Percentiles rank a stretch among this genome's conserved stretches.
Evolutionary conservation across 2,113 vertebrate genomes (phyloP).

Genomic region (Thalassarche chlororhynchos): DNA sequence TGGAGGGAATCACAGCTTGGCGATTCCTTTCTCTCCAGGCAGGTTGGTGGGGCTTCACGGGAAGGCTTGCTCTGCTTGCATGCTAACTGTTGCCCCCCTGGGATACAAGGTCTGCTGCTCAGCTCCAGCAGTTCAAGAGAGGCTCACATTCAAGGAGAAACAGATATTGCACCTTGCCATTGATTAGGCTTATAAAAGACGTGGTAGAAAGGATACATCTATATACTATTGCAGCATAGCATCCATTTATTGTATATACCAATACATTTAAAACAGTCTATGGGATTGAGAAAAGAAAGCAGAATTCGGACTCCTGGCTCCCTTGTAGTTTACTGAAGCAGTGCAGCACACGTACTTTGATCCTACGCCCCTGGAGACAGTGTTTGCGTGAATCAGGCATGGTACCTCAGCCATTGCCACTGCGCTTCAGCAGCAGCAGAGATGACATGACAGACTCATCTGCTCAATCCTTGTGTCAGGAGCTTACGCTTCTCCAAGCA

Average conservation of each 20-base stretch:
- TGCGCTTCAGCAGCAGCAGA: rapidly evolving
- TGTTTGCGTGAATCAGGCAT: rapidly evolving
- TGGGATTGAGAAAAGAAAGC: background rate
- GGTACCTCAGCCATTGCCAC: background rate
- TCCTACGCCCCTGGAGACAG: background rate
- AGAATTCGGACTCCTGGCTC: background rate
- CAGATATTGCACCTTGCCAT: background rate
- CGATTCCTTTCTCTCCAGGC: background rate
- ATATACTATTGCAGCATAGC: background rate
- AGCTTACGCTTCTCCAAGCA: background rate
- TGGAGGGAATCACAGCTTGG: background rate
- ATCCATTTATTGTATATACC: background rate
- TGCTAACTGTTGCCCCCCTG: background rate
- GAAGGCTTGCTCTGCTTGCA: background rate
- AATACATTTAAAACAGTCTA: too few relatives aligned
- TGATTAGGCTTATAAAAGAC: background rate
- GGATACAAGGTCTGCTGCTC: background rate
- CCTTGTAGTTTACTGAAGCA: background rate
- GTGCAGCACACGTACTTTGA: background rate
- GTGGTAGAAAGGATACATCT: too few relatives aligned
- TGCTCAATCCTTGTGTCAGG: rapidly evolving
- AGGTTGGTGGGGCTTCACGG: background rate
- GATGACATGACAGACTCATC: background rate
- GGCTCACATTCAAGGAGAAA: background rate
- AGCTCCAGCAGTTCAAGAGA: background rate